A percentile compares a stretch with the other conserved stretches of the same genome.
These are phyloP conservation scores for Rhagium mordax DNA, from an alignment of 2,888 invertebrate genomes.

Conservation along the genomic window DNA sequence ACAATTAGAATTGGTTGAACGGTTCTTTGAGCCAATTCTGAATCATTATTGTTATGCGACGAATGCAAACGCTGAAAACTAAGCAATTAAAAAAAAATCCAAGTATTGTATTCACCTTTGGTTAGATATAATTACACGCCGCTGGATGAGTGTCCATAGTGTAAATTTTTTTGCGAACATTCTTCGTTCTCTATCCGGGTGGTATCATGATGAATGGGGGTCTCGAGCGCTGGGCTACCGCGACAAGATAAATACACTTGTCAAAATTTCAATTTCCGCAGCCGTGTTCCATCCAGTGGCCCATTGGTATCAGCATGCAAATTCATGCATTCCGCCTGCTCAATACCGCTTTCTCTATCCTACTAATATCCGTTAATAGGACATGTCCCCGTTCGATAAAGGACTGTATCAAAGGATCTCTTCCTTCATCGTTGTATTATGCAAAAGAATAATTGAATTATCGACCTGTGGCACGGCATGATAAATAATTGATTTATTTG, in stretches of 20 bases:
- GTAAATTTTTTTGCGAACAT: constrained; percentile 46
- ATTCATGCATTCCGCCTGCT: constrained; percentile 55
- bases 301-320: constrained; percentile 62
- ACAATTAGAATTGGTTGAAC: no score
- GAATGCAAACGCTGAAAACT: no score
- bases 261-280: constrained; percentile 69
- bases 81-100: no score
- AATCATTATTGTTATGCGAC: no score
- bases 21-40: no score
- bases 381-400: constrained; percentile 16
- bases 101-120: no score
- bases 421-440: constrained; percentile 18
- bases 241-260: constrained; percentile 68
- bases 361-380: constrained; percentile 39
- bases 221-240: constrained; percentile 57
- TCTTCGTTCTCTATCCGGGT: constrained; percentile 38
- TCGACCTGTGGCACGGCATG: constrained; percentile 5
- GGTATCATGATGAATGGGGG: constrained; percentile 62
- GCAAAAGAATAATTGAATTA: constrained; percentile 30
- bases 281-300: constrained; percentile 60
- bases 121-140: background rate
- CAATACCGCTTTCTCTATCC: constrained; percentile 31
- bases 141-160: constrained; percentile 18
- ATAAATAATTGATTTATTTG: constrained; percentile 40
- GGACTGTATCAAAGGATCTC: constrained; percentile 21